Percentiles rank a stretch among this genome's conserved stretches.
These are phyloP conservation scores for Myotis pilosus DNA, from an alignment of 2,797 vertebrate genomes.

Conservation along the genomic window DNA sequence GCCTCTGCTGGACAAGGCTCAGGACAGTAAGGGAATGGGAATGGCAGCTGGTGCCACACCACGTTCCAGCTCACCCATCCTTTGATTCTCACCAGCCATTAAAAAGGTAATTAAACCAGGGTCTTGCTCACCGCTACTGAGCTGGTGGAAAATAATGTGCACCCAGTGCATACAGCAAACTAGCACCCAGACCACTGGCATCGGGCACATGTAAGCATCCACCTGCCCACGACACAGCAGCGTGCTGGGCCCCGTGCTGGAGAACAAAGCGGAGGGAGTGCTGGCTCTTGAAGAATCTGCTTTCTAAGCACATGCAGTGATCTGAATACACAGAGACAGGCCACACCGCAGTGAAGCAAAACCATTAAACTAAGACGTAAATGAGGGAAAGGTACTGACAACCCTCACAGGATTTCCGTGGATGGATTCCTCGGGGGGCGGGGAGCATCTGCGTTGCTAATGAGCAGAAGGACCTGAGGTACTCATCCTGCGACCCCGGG, in stretches of 20 bases:
- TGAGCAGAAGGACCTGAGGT: neutral
- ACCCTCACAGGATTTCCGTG: rapidly evolving
- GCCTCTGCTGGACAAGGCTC: conserved; percentile 41
- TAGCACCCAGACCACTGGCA: neutral
- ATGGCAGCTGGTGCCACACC: conserved; percentile 73
- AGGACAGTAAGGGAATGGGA: conserved; percentile 72
- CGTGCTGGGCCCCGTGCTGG: neutral
- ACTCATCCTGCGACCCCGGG: neutral
- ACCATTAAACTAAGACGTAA: neutral
- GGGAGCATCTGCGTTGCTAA: neutral
- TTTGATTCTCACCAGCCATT: conserved; percentile 71
- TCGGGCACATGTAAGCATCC: neutral
- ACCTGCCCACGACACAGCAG: neutral
- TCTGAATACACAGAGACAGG: neutral
- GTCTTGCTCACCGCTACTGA: conserved; percentile 26
- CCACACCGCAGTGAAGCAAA: neutral
- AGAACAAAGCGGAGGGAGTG: neutral
- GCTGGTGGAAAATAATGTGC: neutral
- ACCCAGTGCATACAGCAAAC: neutral
- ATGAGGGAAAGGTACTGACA: neutral
- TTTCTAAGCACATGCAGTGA: neutral
- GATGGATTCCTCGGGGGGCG: neutral
- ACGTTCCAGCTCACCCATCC: conserved; percentile 17
- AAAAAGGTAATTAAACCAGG: conserved; percentile 76
- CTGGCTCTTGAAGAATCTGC: neutral